Evolutionary conservation across 2,888 invertebrate genomes (phyloP).

Genomic region (Mythimna impura): DNA sequence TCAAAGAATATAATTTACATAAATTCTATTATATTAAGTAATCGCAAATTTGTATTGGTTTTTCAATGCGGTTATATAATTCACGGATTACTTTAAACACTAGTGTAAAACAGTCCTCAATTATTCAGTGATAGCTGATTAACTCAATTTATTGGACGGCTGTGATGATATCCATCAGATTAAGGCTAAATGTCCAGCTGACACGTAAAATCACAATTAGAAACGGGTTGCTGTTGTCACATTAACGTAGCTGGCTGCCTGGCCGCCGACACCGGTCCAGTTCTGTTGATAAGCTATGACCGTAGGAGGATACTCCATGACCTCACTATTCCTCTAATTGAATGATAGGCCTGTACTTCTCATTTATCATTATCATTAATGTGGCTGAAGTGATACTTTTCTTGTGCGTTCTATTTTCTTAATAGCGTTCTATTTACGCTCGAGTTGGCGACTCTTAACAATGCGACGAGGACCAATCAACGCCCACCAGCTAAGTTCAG

Average conservation of each 20-base stretch:
- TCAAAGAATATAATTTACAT: slow-evolving; percentile 4
- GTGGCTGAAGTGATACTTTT: slow-evolving; percentile 42
- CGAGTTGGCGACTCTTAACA: slow-evolving; percentile 26
- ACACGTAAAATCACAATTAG: slow-evolving; percentile 63
- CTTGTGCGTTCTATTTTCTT: slow-evolving; percentile 44
- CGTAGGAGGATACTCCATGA: slow-evolving; percentile 84
- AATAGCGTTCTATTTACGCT: slow-evolving; percentile 47
- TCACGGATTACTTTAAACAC: background rate
- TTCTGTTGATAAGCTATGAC: slow-evolving; percentile 75
- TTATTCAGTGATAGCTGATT: background rate
- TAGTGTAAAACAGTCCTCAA: background rate
- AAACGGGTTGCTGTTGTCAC: slow-evolving; percentile 58
- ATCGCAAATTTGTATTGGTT: background rate
- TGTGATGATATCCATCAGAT: slow-evolving; percentile 16
- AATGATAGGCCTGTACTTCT: slow-evolving; percentile 74
- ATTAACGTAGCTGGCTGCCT: slow-evolving; percentile 48
- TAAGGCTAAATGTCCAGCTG: slow-evolving; percentile 28
- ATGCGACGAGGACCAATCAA: slow-evolving; percentile 36
- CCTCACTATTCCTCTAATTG: slow-evolving; percentile 82
- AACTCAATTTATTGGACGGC: slow-evolving; percentile 4
- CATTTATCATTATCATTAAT: slow-evolving; percentile 56
- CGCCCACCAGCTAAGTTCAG: slow-evolving; percentile 22
- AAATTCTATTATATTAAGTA: background rate
- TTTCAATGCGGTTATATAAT: background rate
- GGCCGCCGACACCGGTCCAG: slow-evolving; percentile 74